Evolutionary conservation across 2,888 invertebrate genomes (phyloP), one percentile per base, ranked within the genome.

Genomic region (Pollenia amentaria): DNA sequence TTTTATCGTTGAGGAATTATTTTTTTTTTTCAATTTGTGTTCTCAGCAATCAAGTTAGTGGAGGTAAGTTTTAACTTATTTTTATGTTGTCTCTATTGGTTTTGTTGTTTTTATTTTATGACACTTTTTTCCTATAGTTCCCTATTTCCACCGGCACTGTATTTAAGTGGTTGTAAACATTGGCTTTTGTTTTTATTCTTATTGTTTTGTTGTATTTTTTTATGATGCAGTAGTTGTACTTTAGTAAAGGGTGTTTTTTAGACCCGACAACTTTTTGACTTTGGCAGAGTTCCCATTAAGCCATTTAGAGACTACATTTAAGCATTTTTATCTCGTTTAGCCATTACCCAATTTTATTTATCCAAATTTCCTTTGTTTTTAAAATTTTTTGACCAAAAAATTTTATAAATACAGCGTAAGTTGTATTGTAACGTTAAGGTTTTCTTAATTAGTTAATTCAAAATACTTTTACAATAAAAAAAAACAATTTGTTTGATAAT

Each of bases 141-240:
- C 73, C 72, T 67, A 75, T 81, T 57, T 48, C 40, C 75, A 75
- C 81, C 81, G 81, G 81, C 67, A 75, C 51, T 67, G 29, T 67
- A 11, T 21, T 40, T 42, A 16, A 42, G 0, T 44, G 21, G 21
- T 42, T 76, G 16, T 67, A 55, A 12, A 44, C 16, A 10, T 57
- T 44, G 16, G 16, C 38, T 64, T 40, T 55, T 77, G n/a, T 55
- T 48, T 11, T 55, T 70, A 53, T 51, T 11, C 29, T 44, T 21
- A 62, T 73, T 60, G 69, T 18, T 46, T 18, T 67, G 4, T 69
- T 67, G 53, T 73, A 18, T 6, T 4, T 65, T 29, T 77, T 81
- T 42, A 42, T 55, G 18, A 55, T 55, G 46, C 73, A 21, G 48
- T 29, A 73, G n/a, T 73, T 79, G 21, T 72, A 62, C 38, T 51